Evolutionary conservation across 2,888 invertebrate genomes (phyloP).

Genomic region (Isoperla grammatica): DNA sequence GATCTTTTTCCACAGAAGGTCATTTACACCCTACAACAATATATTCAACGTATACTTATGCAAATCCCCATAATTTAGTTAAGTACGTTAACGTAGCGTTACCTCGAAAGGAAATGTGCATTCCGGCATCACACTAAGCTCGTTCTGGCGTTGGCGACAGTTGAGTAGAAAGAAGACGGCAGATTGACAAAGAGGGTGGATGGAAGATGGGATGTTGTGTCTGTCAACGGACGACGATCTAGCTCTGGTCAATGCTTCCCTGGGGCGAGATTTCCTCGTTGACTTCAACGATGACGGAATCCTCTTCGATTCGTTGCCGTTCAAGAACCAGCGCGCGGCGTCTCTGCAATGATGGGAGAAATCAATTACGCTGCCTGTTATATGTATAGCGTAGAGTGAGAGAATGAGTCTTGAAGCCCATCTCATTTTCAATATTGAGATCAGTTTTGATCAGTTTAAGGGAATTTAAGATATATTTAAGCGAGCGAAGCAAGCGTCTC

Average conservation of each 20-base stretch:
- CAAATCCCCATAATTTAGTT: too few species aligned
- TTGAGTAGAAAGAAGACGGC: neutral
- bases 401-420: too few species aligned
- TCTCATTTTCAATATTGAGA: too few species aligned
- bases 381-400: constrained; percentile 24
- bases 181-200: neutral
- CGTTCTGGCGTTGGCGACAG: neutral
- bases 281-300: constrained; percentile 65
- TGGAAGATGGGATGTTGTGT: neutral
- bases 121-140: neutral
- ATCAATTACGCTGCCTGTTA: neutral
- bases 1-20: too few species aligned
- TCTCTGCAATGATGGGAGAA: constrained; percentile 48
- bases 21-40: too few species aligned
- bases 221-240: neutral
- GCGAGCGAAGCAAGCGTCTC: too few species aligned
- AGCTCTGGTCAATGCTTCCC: constrained; percentile 26
- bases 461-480: too few species aligned
- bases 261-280: constrained; percentile 50
- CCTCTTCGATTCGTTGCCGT: constrained; percentile 58
- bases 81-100: too few species aligned
- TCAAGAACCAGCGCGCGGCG: constrained; percentile 52
- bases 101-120: too few species aligned
- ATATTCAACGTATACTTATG: too few species aligned
- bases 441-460: too few species aligned